phyloP scores from a whole-genome alignment of 2,888 invertebrate genomes.

The Plebejus argus region DNA sequence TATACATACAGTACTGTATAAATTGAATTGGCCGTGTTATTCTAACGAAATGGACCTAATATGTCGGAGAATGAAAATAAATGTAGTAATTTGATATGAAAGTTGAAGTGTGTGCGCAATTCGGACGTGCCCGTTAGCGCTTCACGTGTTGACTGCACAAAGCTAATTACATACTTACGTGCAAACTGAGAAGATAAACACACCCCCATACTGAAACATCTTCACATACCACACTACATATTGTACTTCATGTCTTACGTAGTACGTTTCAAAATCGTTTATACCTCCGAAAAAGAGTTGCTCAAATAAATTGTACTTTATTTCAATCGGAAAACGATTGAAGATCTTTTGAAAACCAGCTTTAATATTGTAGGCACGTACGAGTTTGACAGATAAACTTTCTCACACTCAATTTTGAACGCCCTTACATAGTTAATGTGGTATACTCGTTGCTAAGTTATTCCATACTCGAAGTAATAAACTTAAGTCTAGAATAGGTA shows the following conservation, averaged over 20 bases:
- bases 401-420: conserved; percentile 33
- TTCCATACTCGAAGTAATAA: background rate
- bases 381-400: conserved; percentile 31
- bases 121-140: conserved; percentile 15
- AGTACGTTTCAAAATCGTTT: background rate
- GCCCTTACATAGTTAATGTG: background rate
- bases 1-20: too few relatives aligned
- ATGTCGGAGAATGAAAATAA: background rate
- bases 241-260: background rate
- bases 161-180: conserved; percentile 24
- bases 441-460: background rate
- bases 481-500: too few relatives aligned
- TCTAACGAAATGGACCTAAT: background rate
- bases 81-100: background rate
- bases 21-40: too few relatives aligned
- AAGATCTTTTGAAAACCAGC: background rate
- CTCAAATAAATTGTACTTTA: background rate
- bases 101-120: background rate
- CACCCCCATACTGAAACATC: background rate
- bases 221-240: background rate
- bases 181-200: conserved; percentile 27
- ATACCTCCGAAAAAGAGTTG: background rate
- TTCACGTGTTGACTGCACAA: conserved; percentile 7
- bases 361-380: background rate
- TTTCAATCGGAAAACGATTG: background rate